These are phyloP conservation scores for Neosilurus mollespiculum DNA, from an alignment of 2,797 vertebrate genomes.

Conservation along the genomic window DNA sequence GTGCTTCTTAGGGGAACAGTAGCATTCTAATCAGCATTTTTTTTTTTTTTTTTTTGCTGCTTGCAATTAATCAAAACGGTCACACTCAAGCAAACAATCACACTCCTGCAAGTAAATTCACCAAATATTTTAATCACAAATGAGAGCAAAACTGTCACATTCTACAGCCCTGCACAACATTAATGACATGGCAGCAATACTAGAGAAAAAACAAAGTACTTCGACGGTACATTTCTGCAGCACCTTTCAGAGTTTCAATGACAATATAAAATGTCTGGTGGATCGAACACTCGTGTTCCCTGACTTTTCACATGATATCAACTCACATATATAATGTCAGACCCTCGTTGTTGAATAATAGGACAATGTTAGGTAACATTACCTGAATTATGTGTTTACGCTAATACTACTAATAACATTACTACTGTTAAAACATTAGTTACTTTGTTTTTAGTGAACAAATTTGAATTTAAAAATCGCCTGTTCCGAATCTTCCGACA, in stretches of 20 bases:
- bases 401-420: no score
- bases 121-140: background rate
- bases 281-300: no score
- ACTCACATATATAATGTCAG: no score
- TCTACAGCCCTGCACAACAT: background rate
- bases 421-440: no score
- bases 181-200: background rate
- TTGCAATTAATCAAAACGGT: background rate
- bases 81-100: background rate
- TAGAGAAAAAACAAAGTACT: background rate
- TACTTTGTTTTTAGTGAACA: no score
- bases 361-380: no score
- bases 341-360: no score
- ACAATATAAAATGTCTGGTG: background rate
- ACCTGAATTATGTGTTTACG: no score
- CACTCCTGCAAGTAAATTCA: background rate
- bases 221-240: background rate
- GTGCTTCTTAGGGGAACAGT: background rate
- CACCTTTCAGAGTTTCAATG: background rate
- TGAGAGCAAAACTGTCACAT: background rate
- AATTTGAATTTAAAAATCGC: no score
- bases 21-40: background rate
- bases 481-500: no score
- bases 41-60: background rate
- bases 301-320: no score